Base-by-base conservation (phyloP, 2,797 vertebrate genomes). In the Aphelocoma californica region DNA sequence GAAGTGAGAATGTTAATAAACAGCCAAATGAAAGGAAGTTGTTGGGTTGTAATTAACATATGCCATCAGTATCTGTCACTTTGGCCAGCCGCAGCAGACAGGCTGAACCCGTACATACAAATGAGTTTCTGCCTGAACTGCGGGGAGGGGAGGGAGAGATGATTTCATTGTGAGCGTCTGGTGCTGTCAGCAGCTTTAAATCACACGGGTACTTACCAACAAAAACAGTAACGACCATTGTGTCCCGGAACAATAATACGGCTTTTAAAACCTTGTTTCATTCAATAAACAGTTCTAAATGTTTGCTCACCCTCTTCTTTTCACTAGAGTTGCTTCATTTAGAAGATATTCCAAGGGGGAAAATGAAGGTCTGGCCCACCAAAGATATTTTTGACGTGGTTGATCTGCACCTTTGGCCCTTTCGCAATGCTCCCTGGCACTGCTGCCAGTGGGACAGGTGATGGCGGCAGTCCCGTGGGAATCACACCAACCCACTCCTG, bases 161-260 rank as follows among this genome's bases (percentile, higher is more conserved):
- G 91, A 97, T 95, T 98, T 98, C 98, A 98, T 97, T 98, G 98
- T 98, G 98, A 98, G 98, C 38, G 95, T 98, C 98, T 98, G 97
- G 97, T 98, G 97, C 96, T 98, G 98, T 98, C 98, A 99, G 98
- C 98, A 98, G 98, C 98, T 99, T 98, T 99, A 98, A 98, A 98
- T 98, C 98, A 98, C 97, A 98, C 97, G 97, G 97, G 97, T 96
- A 98, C 98, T 98, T 97, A 96, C 97, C 90, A 98, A 98, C 97
- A 98, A 98, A 98, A 97, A 97, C 97, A 98, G 94, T 93, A 93
- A 97, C 93, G 75, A 92, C 97, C 97, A 98, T 98, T 99, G 98
- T 98, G 96, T 97, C 93, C 90, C 57, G 65, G 86, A 97, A 98
- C 97, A 98, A 97, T 97, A 97, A 97, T 95, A 89, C 47, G 69